These are phyloP conservation scores for Nothobranchius kuhntae DNA, from an alignment of 2,113 vertebrate genomes.

Conservation along the genomic window DNA sequence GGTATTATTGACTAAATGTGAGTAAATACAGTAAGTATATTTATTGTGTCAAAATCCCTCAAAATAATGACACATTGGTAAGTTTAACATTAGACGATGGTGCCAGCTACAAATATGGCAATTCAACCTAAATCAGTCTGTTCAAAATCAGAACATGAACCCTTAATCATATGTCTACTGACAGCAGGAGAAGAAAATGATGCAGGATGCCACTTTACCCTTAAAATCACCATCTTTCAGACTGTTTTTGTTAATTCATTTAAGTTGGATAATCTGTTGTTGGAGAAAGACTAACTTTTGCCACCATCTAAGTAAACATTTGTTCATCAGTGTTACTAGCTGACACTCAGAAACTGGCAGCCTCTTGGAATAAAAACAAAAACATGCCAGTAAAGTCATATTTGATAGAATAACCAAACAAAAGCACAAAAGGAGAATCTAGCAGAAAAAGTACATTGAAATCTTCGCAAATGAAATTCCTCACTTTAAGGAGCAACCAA, in stretches of 20 bases:
- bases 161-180: not conserved
- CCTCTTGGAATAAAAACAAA: not conserved
- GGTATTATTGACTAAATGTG: not conserved
- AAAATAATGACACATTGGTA: not conserved
- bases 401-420: not conserved
- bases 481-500: not conserved
- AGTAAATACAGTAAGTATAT: not conserved
- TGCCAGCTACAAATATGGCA: not conserved
- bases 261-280: slow-evolving; percentile 1
- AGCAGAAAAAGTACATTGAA: not conserved
- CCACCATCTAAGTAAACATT: not conserved
- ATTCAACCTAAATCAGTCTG: not conserved
- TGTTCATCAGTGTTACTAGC: not conserved
- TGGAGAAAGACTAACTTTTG: not conserved
- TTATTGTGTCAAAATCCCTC: not conserved
- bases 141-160: not conserved
- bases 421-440: not conserved
- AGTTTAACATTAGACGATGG: not conserved
- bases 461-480: not conserved
- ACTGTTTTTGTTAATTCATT: not conserved
- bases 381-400: not conserved
- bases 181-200: not conserved
- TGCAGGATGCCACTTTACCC: not conserved
- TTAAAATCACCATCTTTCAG: not conserved
- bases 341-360: not conserved